Percentiles rank a stretch among this genome's conserved stretches.
Conservation (phyloP, 92 coral and sea anemone genomes). For the Epizoanthus fatuus region DNA sequence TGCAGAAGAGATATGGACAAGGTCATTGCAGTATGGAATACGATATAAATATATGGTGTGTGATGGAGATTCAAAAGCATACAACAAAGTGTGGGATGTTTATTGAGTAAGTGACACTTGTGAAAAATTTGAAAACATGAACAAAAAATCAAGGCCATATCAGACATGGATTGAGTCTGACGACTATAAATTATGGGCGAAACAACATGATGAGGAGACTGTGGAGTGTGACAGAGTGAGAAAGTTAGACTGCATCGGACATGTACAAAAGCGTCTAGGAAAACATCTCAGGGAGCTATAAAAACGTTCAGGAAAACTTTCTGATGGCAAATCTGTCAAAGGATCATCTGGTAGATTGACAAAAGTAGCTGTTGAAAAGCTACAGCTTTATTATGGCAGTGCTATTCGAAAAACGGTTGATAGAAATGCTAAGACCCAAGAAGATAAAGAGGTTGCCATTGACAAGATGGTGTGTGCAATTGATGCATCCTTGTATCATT, state of each 20-base stretch:
- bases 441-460: neutral
- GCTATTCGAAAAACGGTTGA: conserved; percentile 11
- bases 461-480: neutral
- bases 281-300: no score
- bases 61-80: neutral
- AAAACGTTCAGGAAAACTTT: no score
- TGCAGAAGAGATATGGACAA: neutral
- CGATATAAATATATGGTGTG: neutral
- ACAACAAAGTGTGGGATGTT: neutral
- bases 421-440: neutral
- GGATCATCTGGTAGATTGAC: no score
- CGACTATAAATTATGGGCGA: no score
- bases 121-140: conserved; percentile 2
- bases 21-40: neutral
- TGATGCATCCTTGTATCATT: neutral
- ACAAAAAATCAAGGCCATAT: neutral
- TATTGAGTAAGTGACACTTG: neutral
- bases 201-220: no score
- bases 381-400: neutral
- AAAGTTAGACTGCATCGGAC: no score
- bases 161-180: no score
- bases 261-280: no score
- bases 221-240: no score
- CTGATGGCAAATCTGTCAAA: no score
- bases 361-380: conserved; percentile 3